These are phyloP conservation scores for Gobionotothen gibberifrons DNA, from an alignment of 2,797 vertebrate genomes.

Conservation along the genomic window DNA sequence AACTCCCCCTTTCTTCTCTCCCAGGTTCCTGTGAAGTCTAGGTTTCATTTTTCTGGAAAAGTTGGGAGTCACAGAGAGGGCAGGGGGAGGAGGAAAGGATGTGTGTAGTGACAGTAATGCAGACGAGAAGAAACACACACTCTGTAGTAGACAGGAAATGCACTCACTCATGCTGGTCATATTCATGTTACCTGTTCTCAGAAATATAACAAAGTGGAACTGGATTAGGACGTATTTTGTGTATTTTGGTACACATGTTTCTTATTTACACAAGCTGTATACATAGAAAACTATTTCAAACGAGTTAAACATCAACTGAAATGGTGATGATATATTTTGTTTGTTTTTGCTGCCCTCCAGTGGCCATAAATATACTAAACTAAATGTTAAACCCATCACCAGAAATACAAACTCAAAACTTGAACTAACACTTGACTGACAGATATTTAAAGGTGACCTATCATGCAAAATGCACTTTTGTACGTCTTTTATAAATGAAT, in stretches of 20 bases:
- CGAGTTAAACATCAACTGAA: too few species aligned
- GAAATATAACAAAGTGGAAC: background rate
- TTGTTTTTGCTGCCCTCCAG: conserved; percentile 2
- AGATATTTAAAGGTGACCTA: too few species aligned
- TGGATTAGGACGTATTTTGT: background rate
- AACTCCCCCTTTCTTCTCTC: background rate
- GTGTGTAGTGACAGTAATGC: background rate
- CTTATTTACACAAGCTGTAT: too few species aligned
- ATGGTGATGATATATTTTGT: background rate
- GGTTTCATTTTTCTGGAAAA: background rate
- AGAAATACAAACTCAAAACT: background rate
- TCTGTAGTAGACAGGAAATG: too few species aligned
- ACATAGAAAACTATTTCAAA: too few species aligned
- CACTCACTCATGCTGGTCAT: too few species aligned
- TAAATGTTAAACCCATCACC: background rate
- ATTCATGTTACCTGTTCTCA: too few species aligned
- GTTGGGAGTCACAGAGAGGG: background rate
- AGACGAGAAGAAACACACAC: background rate
- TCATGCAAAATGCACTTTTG: too few species aligned
- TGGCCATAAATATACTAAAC: background rate
- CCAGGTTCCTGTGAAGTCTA: background rate
- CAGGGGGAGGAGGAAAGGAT: too few species aligned
- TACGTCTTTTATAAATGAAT: too few species aligned
- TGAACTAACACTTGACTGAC: background rate
- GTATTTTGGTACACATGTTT: background rate